Evolutionary conservation across 2,888 invertebrate species (phyloP), one percentile per base, ranked within the genome.

Genomic region (Dryobotodes eremita): DNA sequence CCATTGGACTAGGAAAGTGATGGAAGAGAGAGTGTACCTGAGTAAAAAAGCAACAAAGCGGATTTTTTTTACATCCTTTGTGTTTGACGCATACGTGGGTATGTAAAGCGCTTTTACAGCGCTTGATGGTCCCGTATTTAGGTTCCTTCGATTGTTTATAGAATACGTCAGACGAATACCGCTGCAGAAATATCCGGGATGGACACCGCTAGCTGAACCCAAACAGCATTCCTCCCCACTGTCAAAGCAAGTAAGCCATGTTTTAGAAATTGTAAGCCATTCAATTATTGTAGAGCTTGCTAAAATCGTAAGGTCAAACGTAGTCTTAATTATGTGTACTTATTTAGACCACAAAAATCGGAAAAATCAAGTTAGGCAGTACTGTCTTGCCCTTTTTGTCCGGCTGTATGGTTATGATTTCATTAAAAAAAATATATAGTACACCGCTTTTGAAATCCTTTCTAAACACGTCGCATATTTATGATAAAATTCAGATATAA

Each of bases 111-210:
- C 26, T 42, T 74, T n/a, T 20, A 55, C n/a, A 75, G 53, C 65
- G 57, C 31, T 42, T 26, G 46, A 0, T 5, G 2, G 8, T 59
- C 50, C 17, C 23, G 7, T 48, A 61, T 80, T 66, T 55, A 61
- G 23, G 80, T 66, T 71, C 48, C 36, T 68, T n/a, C 36, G 36
- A 66, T 80, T 53, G 11, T 72, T 15, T 72, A 36, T 36, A 17
- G n/a, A 71, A 80, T 26, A 66, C 23, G 23, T 48, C 46, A n/a
- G n/a, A n/a, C 15, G 59, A 80, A 72, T 64, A 42, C 48, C 3
- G 11, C 15, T 17, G 15, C 48, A 62, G 48, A 77, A 57, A 72
- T 64, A 80, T 31, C 11, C 23, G n/a, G 57, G 11, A 17, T 53
- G 50, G 17, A 13, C 66, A 79, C 2, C 15, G 48, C 31, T 78